Evolutionary conservation across 2,113 vertebrate genomes (phyloP).

Genomic region (Gavia stellata): DNA sequence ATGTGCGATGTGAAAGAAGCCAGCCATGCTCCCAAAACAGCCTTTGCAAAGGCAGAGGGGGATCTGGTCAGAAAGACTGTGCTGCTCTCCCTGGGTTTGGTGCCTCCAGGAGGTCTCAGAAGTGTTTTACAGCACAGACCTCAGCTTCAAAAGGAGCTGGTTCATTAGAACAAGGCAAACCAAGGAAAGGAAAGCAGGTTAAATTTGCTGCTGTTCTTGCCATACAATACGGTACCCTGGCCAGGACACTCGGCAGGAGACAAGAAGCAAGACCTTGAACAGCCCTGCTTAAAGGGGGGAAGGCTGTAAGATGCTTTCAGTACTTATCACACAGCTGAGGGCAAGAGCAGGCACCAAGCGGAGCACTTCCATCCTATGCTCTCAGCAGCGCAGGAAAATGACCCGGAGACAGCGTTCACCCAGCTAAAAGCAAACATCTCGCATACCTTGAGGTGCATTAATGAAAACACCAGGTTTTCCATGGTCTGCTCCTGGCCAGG

Average conservation of each 20-base stretch:
- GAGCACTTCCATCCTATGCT: not conserved
- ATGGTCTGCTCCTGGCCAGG: not conserved
- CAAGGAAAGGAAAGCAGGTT: not conserved
- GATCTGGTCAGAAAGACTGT: not conserved
- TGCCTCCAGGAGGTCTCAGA: not conserved
- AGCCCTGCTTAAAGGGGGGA: not conserved
- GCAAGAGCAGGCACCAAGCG: not conserved
- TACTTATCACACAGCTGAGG: too few species aligned
- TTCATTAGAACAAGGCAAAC: not conserved
- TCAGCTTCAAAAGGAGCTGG: not conserved
- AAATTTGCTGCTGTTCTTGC: not conserved
- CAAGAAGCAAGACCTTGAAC: not conserved
- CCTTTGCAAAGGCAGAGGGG: fast-evolving
- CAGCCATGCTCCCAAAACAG: not conserved
- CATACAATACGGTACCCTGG: too few species aligned
- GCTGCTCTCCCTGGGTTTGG: not conserved
- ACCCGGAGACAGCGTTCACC: not conserved
- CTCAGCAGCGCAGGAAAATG: not conserved
- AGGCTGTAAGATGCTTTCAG: not conserved
- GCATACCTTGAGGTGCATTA: not conserved
- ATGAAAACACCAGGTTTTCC: not conserved
- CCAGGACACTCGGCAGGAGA: not conserved
- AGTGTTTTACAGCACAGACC: not conserved
- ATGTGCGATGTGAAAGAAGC: not conserved
- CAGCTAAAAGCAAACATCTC: not conserved